These are phyloP conservation scores for Baronia brevicornis DNA, from an alignment of 2,888 invertebrate genomes.

Conservation along the genomic window DNA sequence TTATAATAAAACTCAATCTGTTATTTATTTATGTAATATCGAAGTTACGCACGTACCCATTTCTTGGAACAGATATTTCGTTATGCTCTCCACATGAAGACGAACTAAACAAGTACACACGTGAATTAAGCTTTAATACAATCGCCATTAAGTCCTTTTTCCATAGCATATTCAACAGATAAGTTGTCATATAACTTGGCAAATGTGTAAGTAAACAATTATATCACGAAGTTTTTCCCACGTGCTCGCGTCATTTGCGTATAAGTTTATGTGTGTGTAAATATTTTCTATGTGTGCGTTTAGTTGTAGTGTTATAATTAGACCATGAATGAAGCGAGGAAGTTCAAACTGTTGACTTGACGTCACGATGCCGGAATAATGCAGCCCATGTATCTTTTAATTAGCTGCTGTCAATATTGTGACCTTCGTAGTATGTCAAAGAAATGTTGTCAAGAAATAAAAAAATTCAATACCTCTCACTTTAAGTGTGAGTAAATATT, in stretches of 20 bases:
- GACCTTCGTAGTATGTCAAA: too few species aligned
- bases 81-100: constrained; percentile 4
- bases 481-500: too few species aligned
- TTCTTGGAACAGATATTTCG: constrained; percentile 14
- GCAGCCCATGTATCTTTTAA: too few species aligned
- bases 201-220: constrained; percentile 29
- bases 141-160: constrained; percentile 4
- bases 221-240: constrained; percentile 32
- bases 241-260: constrained; percentile 25
- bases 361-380: too few species aligned
- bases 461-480: too few species aligned
- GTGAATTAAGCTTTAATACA: not conserved
- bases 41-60: constrained; percentile 10
- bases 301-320: constrained; percentile 29
- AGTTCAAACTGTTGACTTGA: constrained; percentile 20
- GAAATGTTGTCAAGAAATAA: too few species aligned
- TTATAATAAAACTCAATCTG: constrained; percentile 3
- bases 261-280: constrained; percentile 13
- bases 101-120: constrained; percentile 2
- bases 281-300: constrained; percentile 10
- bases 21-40: constrained; percentile 5
- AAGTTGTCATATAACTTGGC: constrained; percentile 14
- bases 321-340: constrained; percentile 36
- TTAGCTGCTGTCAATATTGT: too few species aligned
- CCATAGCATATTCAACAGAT: constrained; percentile 1